Evolutionary conservation across 1,140 invertebrate species (phyloP).

Genomic region (Achatina immaculata): DNA sequence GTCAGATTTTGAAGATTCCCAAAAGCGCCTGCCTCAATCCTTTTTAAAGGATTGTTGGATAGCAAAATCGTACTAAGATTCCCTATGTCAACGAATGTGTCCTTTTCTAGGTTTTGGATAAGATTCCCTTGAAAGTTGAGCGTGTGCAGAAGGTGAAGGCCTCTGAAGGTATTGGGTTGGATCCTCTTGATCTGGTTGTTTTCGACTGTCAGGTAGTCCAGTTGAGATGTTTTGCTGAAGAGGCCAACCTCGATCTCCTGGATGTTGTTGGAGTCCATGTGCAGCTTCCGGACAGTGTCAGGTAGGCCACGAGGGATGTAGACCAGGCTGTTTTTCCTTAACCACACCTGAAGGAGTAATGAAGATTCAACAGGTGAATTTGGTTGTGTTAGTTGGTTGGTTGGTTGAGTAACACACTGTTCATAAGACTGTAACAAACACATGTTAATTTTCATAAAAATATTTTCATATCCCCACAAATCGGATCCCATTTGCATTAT

Average conservation of each 20-base stretch:
- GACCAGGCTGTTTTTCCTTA: slow-evolving; percentile 56
- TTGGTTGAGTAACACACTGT: too few relatives aligned
- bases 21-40: slow-evolving; percentile 66
- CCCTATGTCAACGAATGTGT: slow-evolving; percentile 53
- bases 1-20: slow-evolving; percentile 66
- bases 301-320: slow-evolving; percentile 80
- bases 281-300: slow-evolving; percentile 63
- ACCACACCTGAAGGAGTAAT: slow-evolving; percentile 73
- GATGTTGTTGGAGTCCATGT: slow-evolving; percentile 64
- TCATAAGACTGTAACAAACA: too few relatives aligned
- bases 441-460: too few relatives aligned
- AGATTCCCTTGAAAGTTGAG: slow-evolving; percentile 72
- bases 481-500: too few relatives aligned
- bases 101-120: slow-evolving; percentile 45
- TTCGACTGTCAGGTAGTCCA: slow-evolving; percentile 72
- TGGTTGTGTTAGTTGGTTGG: too few relatives aligned
- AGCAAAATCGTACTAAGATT: slow-evolving; percentile 74
- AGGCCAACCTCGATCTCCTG: slow-evolving; percentile 56
- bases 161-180: slow-evolving; percentile 78
- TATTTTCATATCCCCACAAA: too few relatives aligned
- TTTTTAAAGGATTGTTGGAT: slow-evolving; percentile 71
- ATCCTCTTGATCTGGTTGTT: slow-evolving; percentile 79
- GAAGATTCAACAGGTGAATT: too few relatives aligned
- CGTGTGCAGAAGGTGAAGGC: slow-evolving; percentile 79
- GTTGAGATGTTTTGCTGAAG: slow-evolving; percentile 52